Percentiles rank a stretch among this genome's conserved stretches.
phyloP scores from a whole-genome alignment of 2,797 vertebrate genomes.

The Threskiornis aethiopicus region DNA sequence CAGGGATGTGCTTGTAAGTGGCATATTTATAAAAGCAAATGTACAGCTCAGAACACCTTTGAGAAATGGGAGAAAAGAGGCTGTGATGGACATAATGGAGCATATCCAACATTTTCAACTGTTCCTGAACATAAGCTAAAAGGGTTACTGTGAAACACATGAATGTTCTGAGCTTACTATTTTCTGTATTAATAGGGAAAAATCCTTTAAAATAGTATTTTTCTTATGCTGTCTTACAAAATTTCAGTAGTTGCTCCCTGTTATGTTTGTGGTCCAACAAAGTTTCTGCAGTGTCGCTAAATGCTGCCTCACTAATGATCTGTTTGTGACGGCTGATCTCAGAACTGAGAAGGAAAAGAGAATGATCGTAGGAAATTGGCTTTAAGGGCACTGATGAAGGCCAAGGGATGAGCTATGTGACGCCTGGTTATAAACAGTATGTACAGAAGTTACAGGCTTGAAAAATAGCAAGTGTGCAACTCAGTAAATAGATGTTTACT shows the following conservation, averaged over 20 bases:
- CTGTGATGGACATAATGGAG: background rate
- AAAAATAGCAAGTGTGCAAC: background rate
- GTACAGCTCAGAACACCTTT: background rate
- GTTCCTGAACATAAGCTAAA: background rate
- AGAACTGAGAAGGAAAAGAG: background rate
- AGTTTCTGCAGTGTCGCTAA: background rate
- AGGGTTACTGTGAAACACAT: background rate
- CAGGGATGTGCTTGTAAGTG: background rate
- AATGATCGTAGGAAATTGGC: background rate
- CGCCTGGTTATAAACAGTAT: background rate
- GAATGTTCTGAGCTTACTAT: background rate
- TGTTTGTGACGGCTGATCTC: background rate
- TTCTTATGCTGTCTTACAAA: background rate
- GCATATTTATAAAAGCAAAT: background rate
- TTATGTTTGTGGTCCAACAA: background rate
- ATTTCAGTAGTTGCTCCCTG: background rate
- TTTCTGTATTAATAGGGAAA: background rate
- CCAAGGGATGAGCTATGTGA: background rate
- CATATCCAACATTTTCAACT: background rate
- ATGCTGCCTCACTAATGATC: background rate
- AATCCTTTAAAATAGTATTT: background rate
- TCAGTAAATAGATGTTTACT: background rate
- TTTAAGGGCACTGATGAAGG: background rate
- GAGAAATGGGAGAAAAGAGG: background rate
- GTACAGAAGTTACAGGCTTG: background rate